Base-by-base conservation (phyloP, 2,797 vertebrate genomes). In the Mormyrops boulengeri region DNA sequence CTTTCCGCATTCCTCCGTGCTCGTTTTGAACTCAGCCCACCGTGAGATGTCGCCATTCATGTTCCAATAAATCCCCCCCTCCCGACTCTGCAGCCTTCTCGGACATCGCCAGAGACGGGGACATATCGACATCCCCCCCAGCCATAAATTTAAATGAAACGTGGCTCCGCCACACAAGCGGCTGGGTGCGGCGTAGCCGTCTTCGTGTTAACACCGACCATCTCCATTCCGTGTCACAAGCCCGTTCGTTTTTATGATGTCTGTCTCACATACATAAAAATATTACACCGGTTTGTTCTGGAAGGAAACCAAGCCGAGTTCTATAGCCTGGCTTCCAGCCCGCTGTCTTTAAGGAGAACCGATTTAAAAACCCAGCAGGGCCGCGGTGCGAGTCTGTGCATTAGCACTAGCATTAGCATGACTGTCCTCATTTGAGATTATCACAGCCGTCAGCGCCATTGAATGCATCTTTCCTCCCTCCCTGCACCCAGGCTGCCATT, bases 101-200 rank as follows among this genome's bases (percentile, higher is more conserved):
- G 94, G 94, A 95, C 92, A 92, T 93, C 92, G 92, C 95, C 94
- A 94, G 95, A 95, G 91, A 87, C 88, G 92, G 93, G 96, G 94
- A 96, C 96, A 96, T 95, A 96, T 95, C 95, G 94, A 89, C 90
- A 92, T 94, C 95, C 92, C 53, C 53, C 95, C 92, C 92, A 92
- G 94, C 93, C 91, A 95, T 97, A 96, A 96, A 97, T 97, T 96
- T 93, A 93, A 95, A 94, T 95, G 93, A 93, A 95, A 97, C 95
- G 96, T 90, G 91, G 94, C 94, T 95, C 91, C 94, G 94, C 95
- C 93, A 93, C 93, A 94, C 92, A 96, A 95, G 96, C 94, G 93
- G 91, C 90, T 94, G 93, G 96, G 93, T 95, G 94, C 96, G 96
- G 94, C 93, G 91, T 91, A 96, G 95, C 95, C 95, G 95, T 95